These are phyloP conservation scores for Anarhynchus alexandrinus DNA, from an alignment of 2,113 vertebrate genomes.

Conservation along the genomic window DNA sequence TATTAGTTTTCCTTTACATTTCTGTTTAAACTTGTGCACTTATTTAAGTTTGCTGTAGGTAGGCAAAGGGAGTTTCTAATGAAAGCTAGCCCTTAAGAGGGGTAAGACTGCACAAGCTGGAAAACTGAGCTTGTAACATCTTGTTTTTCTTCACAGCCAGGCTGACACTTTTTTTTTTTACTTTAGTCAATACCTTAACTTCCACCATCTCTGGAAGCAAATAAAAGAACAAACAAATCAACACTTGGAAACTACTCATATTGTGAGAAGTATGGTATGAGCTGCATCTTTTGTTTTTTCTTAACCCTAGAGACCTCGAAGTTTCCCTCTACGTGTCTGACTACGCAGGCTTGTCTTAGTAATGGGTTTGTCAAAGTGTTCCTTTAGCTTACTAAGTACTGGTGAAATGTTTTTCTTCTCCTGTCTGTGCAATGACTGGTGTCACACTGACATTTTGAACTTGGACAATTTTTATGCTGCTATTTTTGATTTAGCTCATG, in stretches of 20 bases:
- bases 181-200: background rate
- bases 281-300: background rate
- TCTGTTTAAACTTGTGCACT: background rate
- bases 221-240: background rate
- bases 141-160: background rate
- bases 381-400: background rate
- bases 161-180: background rate
- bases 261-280: background rate
- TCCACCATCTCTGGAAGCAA: background rate
- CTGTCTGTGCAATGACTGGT: background rate
- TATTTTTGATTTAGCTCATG: background rate
- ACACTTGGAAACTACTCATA: background rate
- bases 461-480: background rate
- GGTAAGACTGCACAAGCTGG: background rate
- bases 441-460: background rate
- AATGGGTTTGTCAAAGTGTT: background rate
- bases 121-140: background rate
- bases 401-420: background rate
- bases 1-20: background rate
- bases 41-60: background rate
- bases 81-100: background rate
- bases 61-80: background rate
- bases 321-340: background rate
- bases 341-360: background rate
- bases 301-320: background rate